Evolutionary conservation across 2,797 vertebrate species (phyloP).

Genomic region (Epinephelus malabaricus): DNA sequence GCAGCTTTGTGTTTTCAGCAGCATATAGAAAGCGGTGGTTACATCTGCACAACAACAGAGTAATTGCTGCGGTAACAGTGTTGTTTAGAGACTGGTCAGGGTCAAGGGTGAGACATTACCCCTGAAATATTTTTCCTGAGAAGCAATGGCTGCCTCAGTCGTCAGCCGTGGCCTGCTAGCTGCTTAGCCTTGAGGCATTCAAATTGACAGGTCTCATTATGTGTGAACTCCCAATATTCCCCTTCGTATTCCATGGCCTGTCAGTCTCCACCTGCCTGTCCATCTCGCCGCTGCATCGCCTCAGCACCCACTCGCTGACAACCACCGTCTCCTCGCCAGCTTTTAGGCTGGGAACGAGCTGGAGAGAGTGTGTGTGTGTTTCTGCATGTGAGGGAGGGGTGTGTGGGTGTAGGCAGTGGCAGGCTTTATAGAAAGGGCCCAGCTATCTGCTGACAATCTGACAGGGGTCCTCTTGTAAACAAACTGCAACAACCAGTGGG

Average conservation of each 20-base stretch:
- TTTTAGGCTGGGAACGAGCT: slow-evolving; percentile 48
- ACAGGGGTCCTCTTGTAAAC: slow-evolving; percentile 91
- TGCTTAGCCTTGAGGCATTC: slow-evolving; percentile 83
- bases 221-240: slow-evolving; percentile 81
- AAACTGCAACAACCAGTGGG: slow-evolving; percentile 89
- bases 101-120: slow-evolving; percentile 84
- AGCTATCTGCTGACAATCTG: slow-evolving; percentile 87
- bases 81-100: slow-evolving; percentile 74
- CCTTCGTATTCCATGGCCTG: slow-evolving; percentile 74
- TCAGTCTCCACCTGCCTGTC: slow-evolving; percentile 83
- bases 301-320: slow-evolving; percentile 72
- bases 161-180: slow-evolving; percentile 62
- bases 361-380: slow-evolving; percentile 18
- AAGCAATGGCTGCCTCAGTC: slow-evolving; percentile 70
- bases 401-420: slow-evolving; percentile 57
- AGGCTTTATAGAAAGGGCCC: slow-evolving; percentile 81
- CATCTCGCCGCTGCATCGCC: slow-evolving; percentile 73
- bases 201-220: slow-evolving; percentile 88
- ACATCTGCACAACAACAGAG: slow-evolving; percentile 44
- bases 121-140: slow-evolving; percentile 62
- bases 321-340: slow-evolving; percentile 61
- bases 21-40: slow-evolving; percentile 48
- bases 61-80: slow-evolving; percentile 77
- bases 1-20: slow-evolving; percentile 1
- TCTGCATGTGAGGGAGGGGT: slow-evolving; percentile 15